Evolutionary conservation across 1,140 invertebrate species (phyloP).

Genomic region (Drusus annulatus): DNA sequence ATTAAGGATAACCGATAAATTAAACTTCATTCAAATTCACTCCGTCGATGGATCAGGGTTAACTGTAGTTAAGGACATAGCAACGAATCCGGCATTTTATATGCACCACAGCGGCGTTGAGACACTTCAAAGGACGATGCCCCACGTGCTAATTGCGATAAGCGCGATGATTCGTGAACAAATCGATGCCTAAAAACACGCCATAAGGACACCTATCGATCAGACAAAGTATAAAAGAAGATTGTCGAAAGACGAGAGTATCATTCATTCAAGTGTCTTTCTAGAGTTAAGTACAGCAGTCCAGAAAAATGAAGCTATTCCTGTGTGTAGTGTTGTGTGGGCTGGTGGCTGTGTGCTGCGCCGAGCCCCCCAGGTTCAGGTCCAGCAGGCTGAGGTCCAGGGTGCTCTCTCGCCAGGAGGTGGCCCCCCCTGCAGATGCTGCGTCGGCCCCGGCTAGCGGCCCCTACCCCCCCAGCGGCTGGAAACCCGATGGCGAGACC

Average conservation of each 20-base stretch:
- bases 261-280: constrained; percentile 10
- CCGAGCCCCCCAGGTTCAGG: constrained; percentile 45
- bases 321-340: background rate
- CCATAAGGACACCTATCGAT: background rate
- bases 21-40: constrained; percentile 9
- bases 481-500: constrained; percentile 62
- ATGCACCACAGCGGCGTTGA: background rate
- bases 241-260: background rate
- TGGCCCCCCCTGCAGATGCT: constrained; percentile 4
- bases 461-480: constrained; percentile 63
- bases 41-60: background rate
- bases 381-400: constrained; percentile 45
- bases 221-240: constrained; percentile 11
- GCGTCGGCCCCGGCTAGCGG: background rate
- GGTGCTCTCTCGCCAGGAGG: constrained; percentile 49
- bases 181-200: constrained; percentile 2
- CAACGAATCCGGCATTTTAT: background rate
- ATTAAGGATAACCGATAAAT: background rate
- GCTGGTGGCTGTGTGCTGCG: background rate
- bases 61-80: background rate
- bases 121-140: background rate
- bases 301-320: constrained; percentile 47
- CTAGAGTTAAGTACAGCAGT: background rate
- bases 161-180: background rate
- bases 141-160: constrained; percentile 11